Conservation (phyloP, 1,140 invertebrate species). For the Polypedilum vanderplanki region DNA sequence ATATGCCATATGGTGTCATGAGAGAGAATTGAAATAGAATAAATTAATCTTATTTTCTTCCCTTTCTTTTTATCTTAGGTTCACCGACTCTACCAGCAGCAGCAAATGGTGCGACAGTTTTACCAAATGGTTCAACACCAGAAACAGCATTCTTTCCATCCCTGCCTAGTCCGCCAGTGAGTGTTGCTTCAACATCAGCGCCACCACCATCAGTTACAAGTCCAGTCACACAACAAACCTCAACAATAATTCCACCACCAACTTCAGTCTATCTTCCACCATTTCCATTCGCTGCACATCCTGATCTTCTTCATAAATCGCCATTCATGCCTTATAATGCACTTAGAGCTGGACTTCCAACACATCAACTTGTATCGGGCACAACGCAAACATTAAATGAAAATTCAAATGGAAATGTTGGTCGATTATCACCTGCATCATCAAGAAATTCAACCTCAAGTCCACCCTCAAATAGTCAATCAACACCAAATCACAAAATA, state of each 20-base stretch:
- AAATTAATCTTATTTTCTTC: conserved; percentile 31
- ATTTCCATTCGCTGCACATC: conserved; percentile 42
- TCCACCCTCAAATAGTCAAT: conserved; percentile 41
- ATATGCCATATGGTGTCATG: neutral
- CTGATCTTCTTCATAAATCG: conserved; percentile 35
- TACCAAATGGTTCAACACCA: conserved; percentile 20
- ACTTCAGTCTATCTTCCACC: conserved; percentile 44
- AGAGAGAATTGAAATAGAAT: neutral
- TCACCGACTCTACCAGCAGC: conserved; percentile 41
- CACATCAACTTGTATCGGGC: conserved; percentile 41
- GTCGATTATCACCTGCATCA: conserved; percentile 49
- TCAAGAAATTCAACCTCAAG: conserved; percentile 48
- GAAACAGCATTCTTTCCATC: conserved; percentile 40
- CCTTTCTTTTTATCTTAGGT: conserved; percentile 38
- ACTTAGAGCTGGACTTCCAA: conserved; percentile 44
- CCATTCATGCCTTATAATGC: conserved; percentile 44
- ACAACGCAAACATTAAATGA: conserved; percentile 32
- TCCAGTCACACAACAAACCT: conserved; percentile 34
- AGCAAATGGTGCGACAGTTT: conserved; percentile 38
- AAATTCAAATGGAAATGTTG: conserved; percentile 35
- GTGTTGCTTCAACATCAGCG: conserved; percentile 39
- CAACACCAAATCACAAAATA: conserved; percentile 44
- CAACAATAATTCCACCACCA: conserved; percentile 32
- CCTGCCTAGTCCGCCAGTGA: conserved; percentile 35
- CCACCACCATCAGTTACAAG: conserved; percentile 36